phyloP scores from a whole-genome alignment of 2,797 vertebrate species.

The Karalla daura region DNA sequence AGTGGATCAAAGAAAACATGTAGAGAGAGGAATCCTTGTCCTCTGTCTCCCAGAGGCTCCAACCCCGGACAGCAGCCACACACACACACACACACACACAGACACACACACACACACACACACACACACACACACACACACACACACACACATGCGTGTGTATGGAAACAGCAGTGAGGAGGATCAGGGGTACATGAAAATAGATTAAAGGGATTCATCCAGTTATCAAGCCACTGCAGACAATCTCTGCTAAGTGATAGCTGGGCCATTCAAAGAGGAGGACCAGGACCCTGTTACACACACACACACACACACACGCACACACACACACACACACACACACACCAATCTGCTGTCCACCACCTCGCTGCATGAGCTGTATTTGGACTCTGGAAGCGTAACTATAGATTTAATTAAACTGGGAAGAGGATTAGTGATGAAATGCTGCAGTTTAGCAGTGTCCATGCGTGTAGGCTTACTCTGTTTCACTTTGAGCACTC shows the following conservation, averaged over 20 bases:
- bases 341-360: constrained; percentile 38
- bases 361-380: constrained; percentile 34
- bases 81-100: constrained; percentile 31
- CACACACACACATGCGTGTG: constrained; percentile 3
- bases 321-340: too few relatives aligned
- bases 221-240: constrained; percentile 81
- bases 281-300: constrained; percentile 26
- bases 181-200: constrained; percentile 78
- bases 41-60: constrained; percentile 7
- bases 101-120: constrained; percentile 33
- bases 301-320: too few relatives aligned
- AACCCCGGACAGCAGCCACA: constrained; percentile 10
- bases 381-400: constrained; percentile 51
- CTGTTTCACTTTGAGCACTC: constrained; percentile 36
- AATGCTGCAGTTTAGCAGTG: constrained; percentile 44
- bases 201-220: constrained; percentile 81
- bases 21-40: constrained; percentile 19
- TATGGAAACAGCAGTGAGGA: constrained; percentile 56
- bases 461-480: constrained; percentile 36
- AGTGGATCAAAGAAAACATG: constrained; percentile 18
- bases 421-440: constrained; percentile 70
- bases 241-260: constrained; percentile 78
- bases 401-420: constrained; percentile 73
- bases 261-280: constrained; percentile 57
- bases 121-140: constrained; percentile 21